Percentiles rank a stretch among this genome's conserved stretches.
Evolutionary conservation across 2,797 vertebrate species (phyloP).

Genomic region (Aphelocoma californica): DNA sequence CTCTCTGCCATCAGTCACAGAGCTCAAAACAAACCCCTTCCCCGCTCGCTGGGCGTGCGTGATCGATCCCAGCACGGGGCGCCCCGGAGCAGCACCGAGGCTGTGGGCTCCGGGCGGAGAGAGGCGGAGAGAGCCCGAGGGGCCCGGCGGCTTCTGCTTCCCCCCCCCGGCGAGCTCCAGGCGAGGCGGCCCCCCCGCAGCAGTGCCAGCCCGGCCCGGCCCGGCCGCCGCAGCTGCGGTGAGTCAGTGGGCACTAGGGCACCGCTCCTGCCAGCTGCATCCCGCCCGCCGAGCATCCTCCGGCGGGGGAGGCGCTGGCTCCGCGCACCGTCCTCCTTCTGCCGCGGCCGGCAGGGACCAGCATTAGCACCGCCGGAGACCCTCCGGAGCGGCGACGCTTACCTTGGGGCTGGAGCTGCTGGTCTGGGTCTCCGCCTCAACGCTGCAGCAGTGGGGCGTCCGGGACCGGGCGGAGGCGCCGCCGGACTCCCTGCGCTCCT

Average conservation of each 20-base stretch:
- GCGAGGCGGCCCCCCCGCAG: not conserved
- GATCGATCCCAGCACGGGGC: not conserved
- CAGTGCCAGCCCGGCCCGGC: not conserved
- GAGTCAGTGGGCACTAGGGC: not conserved
- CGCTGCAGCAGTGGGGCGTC: conserved; percentile 79
- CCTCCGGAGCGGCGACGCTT: not conserved
- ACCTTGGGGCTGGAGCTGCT: conserved; percentile 86
- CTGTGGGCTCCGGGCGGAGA: not conserved
- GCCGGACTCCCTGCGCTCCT: conserved; percentile 52
- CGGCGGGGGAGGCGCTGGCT: not conserved
- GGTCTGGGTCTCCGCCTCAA: conserved; percentile 92
- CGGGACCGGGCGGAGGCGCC: conserved; percentile 54
- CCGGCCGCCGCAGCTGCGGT: not conserved
- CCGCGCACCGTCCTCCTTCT: not conserved
- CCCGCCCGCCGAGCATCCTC: not conserved
- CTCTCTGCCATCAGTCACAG: not conserved
- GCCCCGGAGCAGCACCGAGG: not conserved
- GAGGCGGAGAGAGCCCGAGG: not conserved
- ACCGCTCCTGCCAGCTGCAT: not conserved
- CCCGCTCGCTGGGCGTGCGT: too few relatives aligned
- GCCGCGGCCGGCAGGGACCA: not conserved
- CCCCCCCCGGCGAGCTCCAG: not conserved
- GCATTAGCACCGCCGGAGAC: not conserved
- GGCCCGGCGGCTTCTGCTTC: not conserved
- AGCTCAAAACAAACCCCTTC: not conserved